phyloP scores from a whole-genome alignment of 2,888 invertebrate genomes.

The Drosophila aldrichi region DNA sequence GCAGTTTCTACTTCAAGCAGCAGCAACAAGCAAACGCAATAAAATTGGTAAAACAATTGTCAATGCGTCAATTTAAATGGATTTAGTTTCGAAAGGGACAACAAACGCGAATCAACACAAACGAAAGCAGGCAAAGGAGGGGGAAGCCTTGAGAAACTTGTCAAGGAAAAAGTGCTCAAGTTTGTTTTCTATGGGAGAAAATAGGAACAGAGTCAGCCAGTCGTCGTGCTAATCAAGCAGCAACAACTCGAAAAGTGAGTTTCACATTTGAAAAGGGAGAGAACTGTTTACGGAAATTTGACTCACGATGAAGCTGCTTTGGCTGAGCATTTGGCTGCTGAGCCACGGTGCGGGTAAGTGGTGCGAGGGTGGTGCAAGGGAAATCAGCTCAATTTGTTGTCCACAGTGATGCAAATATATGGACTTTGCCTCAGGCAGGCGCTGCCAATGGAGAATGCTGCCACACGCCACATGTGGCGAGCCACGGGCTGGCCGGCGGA shows the following conservation, averaged over 20 bases:
- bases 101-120: slow-evolving; percentile 22
- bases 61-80: slow-evolving; percentile 77
- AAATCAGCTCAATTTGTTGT: slow-evolving; percentile 13
- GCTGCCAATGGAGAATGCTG: background rate
- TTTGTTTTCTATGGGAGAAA: background rate
- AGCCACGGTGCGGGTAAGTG: slow-evolving; percentile 52
- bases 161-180: slow-evolving; percentile 11
- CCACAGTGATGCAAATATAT: slow-evolving; percentile 13
- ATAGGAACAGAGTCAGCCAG: slow-evolving; percentile 11
- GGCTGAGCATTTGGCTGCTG: slow-evolving; percentile 32
- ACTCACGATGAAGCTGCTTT: slow-evolving; percentile 42
- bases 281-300: slow-evolving; percentile 3
- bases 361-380: background rate
- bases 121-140: background rate
- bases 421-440: slow-evolving; percentile 46
- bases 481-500: slow-evolving; percentile 14
- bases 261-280: slow-evolving; percentile 3
- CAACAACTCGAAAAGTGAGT: slow-evolving; percentile 9
- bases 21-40: slow-evolving; percentile 51
- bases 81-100: slow-evolving; percentile 47
- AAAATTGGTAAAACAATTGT: slow-evolving; percentile 76
- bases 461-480: slow-evolving; percentile 60
- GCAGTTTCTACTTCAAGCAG: too few relatives aligned
- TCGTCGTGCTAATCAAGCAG: slow-evolving; percentile 40
- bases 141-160: slow-evolving; percentile 30